A percentile compares a stretch with the other conserved stretches of the same genome.
Conservation (phyloP, 2,888 invertebrate species). For the Zootermopsis nevadensis region DNA sequence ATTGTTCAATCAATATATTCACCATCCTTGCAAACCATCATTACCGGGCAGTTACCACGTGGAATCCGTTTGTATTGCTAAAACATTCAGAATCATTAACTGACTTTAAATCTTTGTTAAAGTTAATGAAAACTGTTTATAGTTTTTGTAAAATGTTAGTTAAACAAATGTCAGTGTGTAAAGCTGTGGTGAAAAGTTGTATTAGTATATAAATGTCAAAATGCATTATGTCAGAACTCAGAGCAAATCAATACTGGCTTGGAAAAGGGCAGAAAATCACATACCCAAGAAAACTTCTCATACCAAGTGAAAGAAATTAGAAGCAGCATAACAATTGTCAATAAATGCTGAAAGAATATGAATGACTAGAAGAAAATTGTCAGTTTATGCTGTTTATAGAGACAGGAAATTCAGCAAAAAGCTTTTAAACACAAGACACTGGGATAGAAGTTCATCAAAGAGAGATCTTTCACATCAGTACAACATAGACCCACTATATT, state of each 20-base stretch:
- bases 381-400: not conserved
- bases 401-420: not conserved
- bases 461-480: too few species aligned
- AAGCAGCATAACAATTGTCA: not conserved
- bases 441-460: not conserved
- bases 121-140: not conserved
- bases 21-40: constrained; percentile 36
- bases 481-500: too few species aligned
- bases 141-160: not conserved
- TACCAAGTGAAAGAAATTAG: not conserved
- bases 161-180: not conserved
- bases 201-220: not conserved
- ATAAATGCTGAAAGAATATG: not conserved
- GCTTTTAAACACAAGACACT: not conserved
- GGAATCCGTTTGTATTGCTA: constrained; percentile 49
- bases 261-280: not conserved
- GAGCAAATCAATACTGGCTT: not conserved
- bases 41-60: constrained; percentile 45
- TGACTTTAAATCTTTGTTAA: not conserved
- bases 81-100: constrained; percentile 42
- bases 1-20: constrained; percentile 31
- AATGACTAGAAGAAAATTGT: not conserved
- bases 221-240: constrained; percentile 17
- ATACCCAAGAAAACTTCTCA: not conserved
- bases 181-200: constrained; percentile 15